Evolutionary conservation across 2,888 invertebrate genomes (phyloP).

Genomic region (Dione juno): DNA sequence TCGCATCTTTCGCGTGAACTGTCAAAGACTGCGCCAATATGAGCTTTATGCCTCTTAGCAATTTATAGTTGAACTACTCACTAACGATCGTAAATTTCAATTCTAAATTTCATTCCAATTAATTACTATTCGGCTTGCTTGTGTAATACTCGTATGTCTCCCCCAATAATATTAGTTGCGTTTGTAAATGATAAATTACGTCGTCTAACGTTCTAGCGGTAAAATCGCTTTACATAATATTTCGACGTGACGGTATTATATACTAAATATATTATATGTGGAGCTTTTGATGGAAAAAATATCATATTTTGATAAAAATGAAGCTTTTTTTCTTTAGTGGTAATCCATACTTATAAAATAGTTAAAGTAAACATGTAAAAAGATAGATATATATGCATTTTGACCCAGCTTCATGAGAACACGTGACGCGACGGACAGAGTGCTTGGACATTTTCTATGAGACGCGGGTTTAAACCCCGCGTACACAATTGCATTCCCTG

Average conservation of each 20-base stretch:
- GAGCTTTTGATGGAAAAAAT: no score
- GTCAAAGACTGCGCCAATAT: neutral
- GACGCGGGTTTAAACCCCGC: no score
- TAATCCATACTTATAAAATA: no score
- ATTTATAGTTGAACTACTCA: neutral
- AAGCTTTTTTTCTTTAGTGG: no score
- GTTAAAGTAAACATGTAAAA: no score
- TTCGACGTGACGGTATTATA: neutral
- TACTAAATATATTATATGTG: neutral
- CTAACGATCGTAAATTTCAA: neutral
- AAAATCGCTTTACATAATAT: conserved; percentile 2
- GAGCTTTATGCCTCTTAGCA: neutral
- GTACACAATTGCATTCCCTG: no score
- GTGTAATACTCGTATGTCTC: conserved; percentile 3
- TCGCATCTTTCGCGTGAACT: neutral
- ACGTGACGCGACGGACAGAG: no score
- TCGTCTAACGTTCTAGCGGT: neutral
- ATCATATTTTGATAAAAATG: no score
- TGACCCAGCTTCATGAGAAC: no score
- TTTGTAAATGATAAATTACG: conserved; percentile 19
- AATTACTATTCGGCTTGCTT: neutral
- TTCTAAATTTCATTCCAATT: neutral
- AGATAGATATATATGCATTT: no score
- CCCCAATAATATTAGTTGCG: conserved; percentile 15
- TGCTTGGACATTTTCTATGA: no score